Percentiles rank a stretch among this genome's conserved stretches.
Conservation (phyloP, 2,888 invertebrate species). For the Graphium colonna region DNA sequence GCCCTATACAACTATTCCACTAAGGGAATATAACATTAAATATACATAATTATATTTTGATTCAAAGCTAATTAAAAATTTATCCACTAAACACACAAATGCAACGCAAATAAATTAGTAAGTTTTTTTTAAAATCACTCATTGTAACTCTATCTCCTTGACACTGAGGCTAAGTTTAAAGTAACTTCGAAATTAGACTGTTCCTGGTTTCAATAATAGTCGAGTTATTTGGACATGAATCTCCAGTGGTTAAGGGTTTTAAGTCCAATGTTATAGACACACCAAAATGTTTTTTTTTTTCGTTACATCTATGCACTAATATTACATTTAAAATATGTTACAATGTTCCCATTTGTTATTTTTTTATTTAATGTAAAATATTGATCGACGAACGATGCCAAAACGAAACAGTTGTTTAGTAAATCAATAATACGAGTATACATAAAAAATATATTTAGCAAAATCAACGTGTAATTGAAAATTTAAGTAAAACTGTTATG, state of each 20-base stretch:
- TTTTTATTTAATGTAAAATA: conserved; percentile 50
- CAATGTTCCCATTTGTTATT: conserved; percentile 80
- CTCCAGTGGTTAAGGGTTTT: conserved; percentile 68
- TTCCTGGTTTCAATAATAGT: conserved; percentile 18
- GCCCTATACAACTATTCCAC: conserved; percentile 61
- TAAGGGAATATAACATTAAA: conserved; percentile 61
- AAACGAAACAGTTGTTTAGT: conserved; percentile 19
- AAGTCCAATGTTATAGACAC: conserved; percentile 68
- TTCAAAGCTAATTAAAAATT: conserved; percentile 62
- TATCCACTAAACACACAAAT: conserved; percentile 39
- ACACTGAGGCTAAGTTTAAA: conserved; percentile 6
- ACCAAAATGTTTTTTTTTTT: conserved; percentile 43
- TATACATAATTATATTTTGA: conserved; percentile 47
- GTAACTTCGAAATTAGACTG: conserved; percentile 2
- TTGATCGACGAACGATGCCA: conserved; percentile 43
- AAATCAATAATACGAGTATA: conserved; percentile 31
- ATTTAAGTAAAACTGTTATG: conserved; percentile 23
- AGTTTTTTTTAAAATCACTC: conserved; percentile 9
- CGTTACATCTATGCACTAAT: conserved; percentile 72
- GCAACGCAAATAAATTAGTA: conserved; percentile 29
- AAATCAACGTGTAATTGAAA: conserved; percentile 19
- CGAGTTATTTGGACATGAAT: conserved; percentile 29
- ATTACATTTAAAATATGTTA: conserved; percentile 78
- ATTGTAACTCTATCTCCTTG: background rate
- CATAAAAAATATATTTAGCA: conserved; percentile 27